These are phyloP conservation scores for Calameuta pallipes DNA, from an alignment of 2,888 invertebrate genomes.

Conservation along the genomic window DNA sequence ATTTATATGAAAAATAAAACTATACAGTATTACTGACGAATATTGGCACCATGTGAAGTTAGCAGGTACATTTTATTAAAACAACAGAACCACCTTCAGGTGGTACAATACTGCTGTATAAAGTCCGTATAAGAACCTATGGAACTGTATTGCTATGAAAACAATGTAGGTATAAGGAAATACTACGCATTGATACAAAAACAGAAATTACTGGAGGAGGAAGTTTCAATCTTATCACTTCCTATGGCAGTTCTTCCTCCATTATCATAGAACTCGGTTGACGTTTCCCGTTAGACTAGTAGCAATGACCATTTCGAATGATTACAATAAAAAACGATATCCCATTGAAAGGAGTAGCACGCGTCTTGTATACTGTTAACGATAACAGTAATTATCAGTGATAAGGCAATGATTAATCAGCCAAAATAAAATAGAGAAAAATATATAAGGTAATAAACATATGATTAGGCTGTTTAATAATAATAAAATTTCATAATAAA, in stretches of 20 bases:
- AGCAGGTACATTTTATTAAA: neutral
- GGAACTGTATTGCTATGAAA: too few species aligned
- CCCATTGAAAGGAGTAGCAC: neutral
- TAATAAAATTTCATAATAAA: neutral
- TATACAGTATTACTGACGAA: neutral
- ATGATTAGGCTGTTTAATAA: too few species aligned
- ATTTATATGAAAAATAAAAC: neutral
- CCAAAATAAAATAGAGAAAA: too few species aligned
- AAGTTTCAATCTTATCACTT: slow-evolving; percentile 52
- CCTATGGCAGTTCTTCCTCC: neutral
- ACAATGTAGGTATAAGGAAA: too few species aligned
- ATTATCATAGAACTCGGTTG: neutral
- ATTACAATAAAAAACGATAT: neutral
- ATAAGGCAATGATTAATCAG: neutral
- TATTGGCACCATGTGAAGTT: neutral
- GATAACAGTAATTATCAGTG: neutral
- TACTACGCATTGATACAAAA: neutral
- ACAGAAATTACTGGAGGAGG: slow-evolving; percentile 29
- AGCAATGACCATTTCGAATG: neutral
- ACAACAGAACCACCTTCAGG: neutral
- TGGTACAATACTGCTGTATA: too few species aligned
- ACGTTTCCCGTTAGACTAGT: neutral
- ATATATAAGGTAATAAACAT: too few species aligned
- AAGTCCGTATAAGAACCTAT: too few species aligned
- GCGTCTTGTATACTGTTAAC: neutral